Conservation (phyloP, 2,888 invertebrate species). For the Lissocephala sabroskyi region DNA sequence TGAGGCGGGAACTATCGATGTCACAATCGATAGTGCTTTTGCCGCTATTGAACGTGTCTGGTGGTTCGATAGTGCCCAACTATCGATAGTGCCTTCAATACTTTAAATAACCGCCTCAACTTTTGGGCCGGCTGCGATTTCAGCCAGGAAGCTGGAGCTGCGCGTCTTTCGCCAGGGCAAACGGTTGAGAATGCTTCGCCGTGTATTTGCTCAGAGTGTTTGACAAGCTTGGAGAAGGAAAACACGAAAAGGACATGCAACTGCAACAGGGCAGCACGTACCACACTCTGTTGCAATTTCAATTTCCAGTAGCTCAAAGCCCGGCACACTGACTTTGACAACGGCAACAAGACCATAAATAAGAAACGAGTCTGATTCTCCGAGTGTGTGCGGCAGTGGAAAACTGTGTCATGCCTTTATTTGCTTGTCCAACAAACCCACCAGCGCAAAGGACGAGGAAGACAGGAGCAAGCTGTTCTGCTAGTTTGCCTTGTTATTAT, state of each 20-base stretch:
- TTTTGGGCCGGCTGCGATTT: too few species aligned
- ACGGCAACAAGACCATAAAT: background rate
- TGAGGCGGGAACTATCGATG: too few species aligned
- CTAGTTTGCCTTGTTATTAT: slow-evolving; percentile 46
- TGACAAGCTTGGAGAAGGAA: slow-evolving; percentile 1
- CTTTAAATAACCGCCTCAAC: too few species aligned
- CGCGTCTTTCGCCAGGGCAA: too few species aligned
- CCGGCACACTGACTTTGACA: slow-evolving; percentile 34
- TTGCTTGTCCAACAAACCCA: slow-evolving; percentile 34
- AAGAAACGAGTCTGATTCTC: slow-evolving; percentile 18
- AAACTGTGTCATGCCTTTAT: slow-evolving; percentile 58
- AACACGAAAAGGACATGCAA: background rate
- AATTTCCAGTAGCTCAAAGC: slow-evolving; percentile 21
- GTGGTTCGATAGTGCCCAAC: too few species aligned
- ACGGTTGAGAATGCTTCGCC: too few species aligned
- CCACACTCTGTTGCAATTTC: slow-evolving; percentile 37
- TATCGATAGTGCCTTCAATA: too few species aligned
- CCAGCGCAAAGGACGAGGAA: background rate
- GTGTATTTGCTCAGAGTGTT: too few species aligned
- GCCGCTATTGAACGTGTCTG: too few species aligned
- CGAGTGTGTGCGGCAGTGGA: slow-evolving; percentile 1
- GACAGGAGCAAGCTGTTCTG: slow-evolving; percentile 20
- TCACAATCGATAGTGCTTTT: too few species aligned
- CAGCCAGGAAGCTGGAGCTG: too few species aligned
- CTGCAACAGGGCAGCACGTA: slow-evolving; percentile 7